Percentiles rank a stretch among this genome's conserved stretches.
Evolutionary conservation across 2,797 vertebrate genomes (phyloP).

Genomic region (Pteronotus mesoamericanus): DNA sequence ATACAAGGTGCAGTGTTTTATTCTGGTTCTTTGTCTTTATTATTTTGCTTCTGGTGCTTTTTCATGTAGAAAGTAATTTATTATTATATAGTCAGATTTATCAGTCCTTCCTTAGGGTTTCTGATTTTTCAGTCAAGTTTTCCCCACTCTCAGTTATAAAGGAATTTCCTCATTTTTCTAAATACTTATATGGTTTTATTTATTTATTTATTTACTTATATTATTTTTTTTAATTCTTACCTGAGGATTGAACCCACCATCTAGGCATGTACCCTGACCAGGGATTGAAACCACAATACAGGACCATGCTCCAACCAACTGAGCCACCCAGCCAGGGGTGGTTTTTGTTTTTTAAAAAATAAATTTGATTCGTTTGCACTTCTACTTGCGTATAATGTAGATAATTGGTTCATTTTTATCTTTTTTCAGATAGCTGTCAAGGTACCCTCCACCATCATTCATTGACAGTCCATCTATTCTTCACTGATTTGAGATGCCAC

Average conservation of each 20-base stretch:
- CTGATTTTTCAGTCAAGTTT: neutral
- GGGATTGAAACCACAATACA: neutral
- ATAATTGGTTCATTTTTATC: neutral
- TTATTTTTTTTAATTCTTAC: neutral
- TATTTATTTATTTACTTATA: neutral
- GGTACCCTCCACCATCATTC: neutral
- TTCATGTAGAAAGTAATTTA: neutral
- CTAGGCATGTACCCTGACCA: no score
- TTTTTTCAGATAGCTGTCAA: neutral
- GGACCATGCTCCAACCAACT: neutral
- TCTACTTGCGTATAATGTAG: neutral
- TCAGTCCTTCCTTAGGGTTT: neutral
- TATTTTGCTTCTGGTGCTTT: constrained; percentile 24
- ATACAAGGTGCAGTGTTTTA: neutral
- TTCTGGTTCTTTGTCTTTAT: neutral
- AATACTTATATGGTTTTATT: neutral
- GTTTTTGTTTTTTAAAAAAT: neutral
- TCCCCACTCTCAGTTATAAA: neutral
- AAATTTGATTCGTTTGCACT: neutral
- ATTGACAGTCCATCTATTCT: neutral
- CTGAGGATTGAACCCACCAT: neutral
- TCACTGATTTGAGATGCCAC: neutral
- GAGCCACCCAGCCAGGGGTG: neutral
- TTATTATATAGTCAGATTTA: neutral
- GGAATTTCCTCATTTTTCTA: neutral